A percentile compares a stretch with the other conserved stretches of the same genome.
Conservation (phyloP, 2,113 vertebrate genomes). For the Zeus faber region DNA sequence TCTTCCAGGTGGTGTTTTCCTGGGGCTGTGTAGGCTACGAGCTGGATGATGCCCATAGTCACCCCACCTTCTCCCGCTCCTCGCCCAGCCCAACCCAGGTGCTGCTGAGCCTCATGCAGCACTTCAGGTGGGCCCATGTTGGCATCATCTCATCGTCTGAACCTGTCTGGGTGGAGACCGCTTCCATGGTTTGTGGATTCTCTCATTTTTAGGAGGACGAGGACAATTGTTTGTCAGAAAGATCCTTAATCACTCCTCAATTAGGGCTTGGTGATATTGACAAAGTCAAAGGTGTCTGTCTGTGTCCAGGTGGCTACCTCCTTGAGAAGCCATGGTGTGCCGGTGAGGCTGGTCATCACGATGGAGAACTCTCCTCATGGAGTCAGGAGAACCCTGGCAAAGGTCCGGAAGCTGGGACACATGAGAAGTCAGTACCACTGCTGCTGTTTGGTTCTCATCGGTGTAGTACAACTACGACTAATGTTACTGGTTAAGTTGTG, state of each 20-base stretch:
- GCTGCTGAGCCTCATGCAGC: slow-evolving; percentile 67
- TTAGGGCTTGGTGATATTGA: not conserved
- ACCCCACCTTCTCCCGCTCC: slow-evolving; percentile 73
- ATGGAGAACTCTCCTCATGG: slow-evolving; percentile 64
- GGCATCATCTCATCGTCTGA: slow-evolving; percentile 75
- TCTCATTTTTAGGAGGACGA: not conserved
- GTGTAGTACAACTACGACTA: no score
- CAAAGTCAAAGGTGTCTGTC: no score
- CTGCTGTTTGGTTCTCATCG: not conserved
- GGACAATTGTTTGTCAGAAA: no score
- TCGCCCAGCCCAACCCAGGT: slow-evolving; percentile 70
- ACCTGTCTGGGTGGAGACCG: slow-evolving; percentile 77
- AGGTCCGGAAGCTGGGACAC: slow-evolving; percentile 65
- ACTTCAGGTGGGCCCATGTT: slow-evolving; percentile 79
- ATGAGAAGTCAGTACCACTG: slow-evolving; percentile 70
- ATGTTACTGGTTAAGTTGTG: no score
- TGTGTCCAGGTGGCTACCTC: slow-evolving; percentile 64
- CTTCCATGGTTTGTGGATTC: slow-evolving; percentile 51
- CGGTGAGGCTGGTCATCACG: slow-evolving; percentile 65
- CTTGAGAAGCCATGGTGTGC: slow-evolving; percentile 70
- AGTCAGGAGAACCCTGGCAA: slow-evolving; percentile 66
- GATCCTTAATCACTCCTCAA: not conserved
- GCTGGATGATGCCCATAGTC: slow-evolving; percentile 63
- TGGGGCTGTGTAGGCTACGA: slow-evolving; percentile 76
- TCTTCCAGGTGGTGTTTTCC: slow-evolving; percentile 67